Conservation (phyloP, 2,888 invertebrate genomes). For the Caenorhabditis uteleia region DNA sequence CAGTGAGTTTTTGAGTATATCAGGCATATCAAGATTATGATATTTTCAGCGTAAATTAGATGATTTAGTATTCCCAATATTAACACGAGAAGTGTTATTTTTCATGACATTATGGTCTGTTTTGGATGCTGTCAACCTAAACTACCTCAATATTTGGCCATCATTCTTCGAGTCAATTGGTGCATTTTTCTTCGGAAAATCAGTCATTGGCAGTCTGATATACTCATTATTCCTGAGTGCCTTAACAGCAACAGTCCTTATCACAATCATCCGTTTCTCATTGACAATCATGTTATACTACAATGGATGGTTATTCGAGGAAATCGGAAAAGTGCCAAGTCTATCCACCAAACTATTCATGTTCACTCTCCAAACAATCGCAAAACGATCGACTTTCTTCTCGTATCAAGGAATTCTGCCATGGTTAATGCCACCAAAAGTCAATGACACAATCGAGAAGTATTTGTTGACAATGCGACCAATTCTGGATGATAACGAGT, state of each 20-base stretch:
- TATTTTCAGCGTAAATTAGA: constrained; percentile 14
- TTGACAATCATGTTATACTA: constrained; percentile 46
- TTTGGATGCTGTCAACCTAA: constrained; percentile 24
- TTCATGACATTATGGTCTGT: constrained; percentile 32
- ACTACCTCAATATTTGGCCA: constrained; percentile 15
- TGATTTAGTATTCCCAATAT: constrained; percentile 18
- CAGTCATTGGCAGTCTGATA: background rate
- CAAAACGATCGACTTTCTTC: constrained; percentile 49
- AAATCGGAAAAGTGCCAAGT: constrained; percentile 54
- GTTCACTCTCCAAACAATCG: constrained; percentile 35
- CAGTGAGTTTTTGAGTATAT: background rate
- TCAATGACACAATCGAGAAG: constrained; percentile 49
- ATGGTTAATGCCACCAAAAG: constrained; percentile 49
- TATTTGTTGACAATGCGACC: constrained; percentile 58
- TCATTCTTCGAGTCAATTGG: constrained; percentile 8
- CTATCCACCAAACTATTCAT: constrained; percentile 55
- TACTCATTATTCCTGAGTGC: constrained; percentile 8
- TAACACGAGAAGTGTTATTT: constrained; percentile 23
- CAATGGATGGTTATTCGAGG: constrained; percentile 60
- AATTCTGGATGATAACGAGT: constrained; percentile 51
- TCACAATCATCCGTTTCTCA: constrained; percentile 27
- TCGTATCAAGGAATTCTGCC: constrained; percentile 55
- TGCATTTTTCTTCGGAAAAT: too few species aligned
- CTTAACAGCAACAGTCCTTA: constrained; percentile 25
- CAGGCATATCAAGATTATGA: background rate